phyloP scores from a whole-genome alignment of 2,113 vertebrate genomes.

The Dendropsophus ebraccatus region DNA sequence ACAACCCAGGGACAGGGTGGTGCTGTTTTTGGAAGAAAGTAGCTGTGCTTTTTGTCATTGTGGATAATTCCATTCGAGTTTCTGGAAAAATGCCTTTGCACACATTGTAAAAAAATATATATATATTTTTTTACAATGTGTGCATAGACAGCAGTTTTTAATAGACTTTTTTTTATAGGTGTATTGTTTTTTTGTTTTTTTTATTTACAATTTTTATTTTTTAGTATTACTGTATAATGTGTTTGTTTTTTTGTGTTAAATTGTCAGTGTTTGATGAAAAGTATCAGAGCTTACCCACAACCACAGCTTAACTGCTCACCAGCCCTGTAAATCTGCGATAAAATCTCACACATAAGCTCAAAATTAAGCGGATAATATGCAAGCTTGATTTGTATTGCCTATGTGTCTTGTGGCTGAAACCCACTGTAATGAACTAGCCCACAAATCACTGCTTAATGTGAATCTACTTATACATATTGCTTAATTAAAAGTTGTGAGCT shows the following conservation, averaged over 20 bases:
- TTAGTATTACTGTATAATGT: background rate
- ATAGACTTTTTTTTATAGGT: too few species aligned
- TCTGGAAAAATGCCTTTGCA: too few species aligned
- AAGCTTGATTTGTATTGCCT: slow-evolving; percentile 96
- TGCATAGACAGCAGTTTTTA: too few species aligned
- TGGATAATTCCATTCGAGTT: too few species aligned
- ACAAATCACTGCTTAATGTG: slow-evolving; percentile 99
- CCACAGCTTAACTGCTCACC: background rate
- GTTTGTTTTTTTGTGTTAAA: background rate
- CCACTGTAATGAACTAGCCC: slow-evolving; percentile 93
- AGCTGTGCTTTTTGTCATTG: too few species aligned
- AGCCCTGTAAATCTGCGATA: slow-evolving; percentile 79
- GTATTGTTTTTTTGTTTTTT: too few species aligned
- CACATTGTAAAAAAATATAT: too few species aligned
- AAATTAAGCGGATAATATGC: slow-evolving; percentile 93
- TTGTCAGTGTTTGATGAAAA: background rate
- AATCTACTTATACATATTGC: slow-evolving; percentile 99
- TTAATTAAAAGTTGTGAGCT: slow-evolving; percentile 99
- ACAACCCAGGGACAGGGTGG: too few species aligned
- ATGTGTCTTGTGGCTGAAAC: slow-evolving; percentile 91
- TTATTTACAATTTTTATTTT: too few species aligned
- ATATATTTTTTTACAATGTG: too few species aligned
- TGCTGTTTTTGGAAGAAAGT: too few species aligned
- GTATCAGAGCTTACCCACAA: background rate
- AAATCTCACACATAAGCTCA: slow-evolving; percentile 88